Conservation (phyloP, 2,797 vertebrate species). For the Chloroceryle amazona region DNA sequence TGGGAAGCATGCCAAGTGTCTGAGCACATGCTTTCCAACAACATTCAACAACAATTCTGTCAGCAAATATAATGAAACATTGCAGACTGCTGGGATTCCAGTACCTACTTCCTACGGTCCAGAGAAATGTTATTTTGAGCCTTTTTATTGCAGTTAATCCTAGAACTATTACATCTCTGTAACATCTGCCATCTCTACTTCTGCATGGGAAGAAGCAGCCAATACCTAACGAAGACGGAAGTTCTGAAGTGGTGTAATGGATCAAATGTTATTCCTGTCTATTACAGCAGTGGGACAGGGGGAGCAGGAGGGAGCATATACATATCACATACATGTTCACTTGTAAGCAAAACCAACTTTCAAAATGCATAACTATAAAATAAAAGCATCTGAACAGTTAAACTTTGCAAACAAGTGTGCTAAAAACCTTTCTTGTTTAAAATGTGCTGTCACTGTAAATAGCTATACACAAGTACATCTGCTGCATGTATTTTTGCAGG, state of each 20-base stretch:
- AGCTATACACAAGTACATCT: neutral
- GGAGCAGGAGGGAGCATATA: neutral
- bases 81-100: neutral
- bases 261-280: neutral
- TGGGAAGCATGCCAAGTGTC: neutral
- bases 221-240: neutral
- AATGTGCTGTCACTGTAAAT: neutral
- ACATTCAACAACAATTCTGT: neutral
- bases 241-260: neutral
- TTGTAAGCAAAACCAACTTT: neutral
- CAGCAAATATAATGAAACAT: neutral
- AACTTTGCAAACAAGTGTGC: neutral
- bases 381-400: neutral
- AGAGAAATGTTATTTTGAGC: neutral
- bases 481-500: neutral
- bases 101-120: neutral
- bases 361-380: neutral
- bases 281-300: neutral
- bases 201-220: neutral
- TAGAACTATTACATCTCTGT: accelerated
- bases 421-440: neutral
- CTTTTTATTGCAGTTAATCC: neutral
- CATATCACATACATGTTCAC: neutral
- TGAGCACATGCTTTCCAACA: neutral
- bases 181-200: neutral